A percentile compares a stretch with the other conserved stretches of the same genome.
Conservation (phyloP, 1,140 invertebrate species). For the Venustaconcha ellipsiformis region DNA sequence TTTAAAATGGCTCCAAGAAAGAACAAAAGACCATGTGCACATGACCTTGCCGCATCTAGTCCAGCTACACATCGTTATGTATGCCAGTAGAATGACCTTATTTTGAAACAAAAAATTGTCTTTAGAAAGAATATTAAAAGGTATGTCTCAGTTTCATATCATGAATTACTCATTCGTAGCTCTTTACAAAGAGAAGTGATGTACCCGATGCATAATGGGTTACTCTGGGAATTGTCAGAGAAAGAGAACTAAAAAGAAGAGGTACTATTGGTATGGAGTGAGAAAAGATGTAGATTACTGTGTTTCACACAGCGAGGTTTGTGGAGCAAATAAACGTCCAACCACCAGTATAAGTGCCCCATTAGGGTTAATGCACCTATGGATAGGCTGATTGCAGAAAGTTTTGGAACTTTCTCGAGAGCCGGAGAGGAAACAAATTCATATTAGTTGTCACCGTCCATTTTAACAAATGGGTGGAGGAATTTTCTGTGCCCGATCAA, state of each 20-base stretch:
- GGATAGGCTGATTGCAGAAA: slow-evolving; percentile 29
- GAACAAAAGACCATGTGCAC: too few relatives aligned
- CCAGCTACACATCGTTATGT: slow-evolving; percentile 33
- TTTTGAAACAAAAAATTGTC: not conserved
- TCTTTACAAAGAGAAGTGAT: not conserved
- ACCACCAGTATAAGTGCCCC: not conserved
- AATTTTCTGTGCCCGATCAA: too few relatives aligned
- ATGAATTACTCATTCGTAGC: not conserved
- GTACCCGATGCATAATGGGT: not conserved
- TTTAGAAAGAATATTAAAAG: not conserved
- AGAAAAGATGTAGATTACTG: slow-evolving; percentile 13
- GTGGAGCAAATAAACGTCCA: slow-evolving; percentile 2
- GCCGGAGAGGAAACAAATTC: slow-evolving; percentile 1
- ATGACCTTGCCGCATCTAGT: not conserved
- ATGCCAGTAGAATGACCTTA: slow-evolving; percentile 27
- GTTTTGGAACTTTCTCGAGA: slow-evolving; percentile 44
- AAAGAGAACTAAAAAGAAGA: not conserved
- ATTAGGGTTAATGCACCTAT: slow-evolving; percentile 7
- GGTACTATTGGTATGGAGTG: slow-evolving; percentile 3
- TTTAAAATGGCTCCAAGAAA: too few relatives aligned
- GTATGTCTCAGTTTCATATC: not conserved
- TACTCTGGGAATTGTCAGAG: too few relatives aligned
- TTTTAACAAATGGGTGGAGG: too few relatives aligned
- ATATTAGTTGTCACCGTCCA: too few relatives aligned
- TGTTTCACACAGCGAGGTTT: slow-evolving; percentile 3